Conservation (phyloP, 2,888 invertebrate genomes). For the Macropis europaea region DNA sequence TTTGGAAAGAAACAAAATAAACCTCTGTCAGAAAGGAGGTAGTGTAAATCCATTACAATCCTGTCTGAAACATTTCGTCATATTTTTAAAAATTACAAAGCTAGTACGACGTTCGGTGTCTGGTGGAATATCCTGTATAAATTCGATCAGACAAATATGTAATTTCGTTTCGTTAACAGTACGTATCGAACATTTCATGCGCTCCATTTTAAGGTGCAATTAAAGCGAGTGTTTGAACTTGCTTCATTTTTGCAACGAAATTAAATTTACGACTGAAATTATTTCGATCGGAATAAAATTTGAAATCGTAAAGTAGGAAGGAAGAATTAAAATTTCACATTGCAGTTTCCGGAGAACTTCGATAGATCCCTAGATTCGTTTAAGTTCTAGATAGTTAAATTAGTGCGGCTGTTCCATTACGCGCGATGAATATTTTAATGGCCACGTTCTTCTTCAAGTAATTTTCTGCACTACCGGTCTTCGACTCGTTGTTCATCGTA, state of each 20-base stretch:
- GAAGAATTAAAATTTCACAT: slow-evolving; percentile 27
- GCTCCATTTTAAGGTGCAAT: too few relatives aligned
- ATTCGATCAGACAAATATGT: too few relatives aligned
- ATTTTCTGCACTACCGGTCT: slow-evolving; percentile 39
- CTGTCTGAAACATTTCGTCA: too few relatives aligned
- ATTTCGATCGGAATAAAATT: slow-evolving; percentile 23
- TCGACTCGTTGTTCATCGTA: slow-evolving; percentile 18
- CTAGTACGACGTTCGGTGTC: too few relatives aligned
- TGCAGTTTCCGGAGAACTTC: not conserved
- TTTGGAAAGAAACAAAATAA: too few relatives aligned
- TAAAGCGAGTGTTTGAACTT: not conserved
- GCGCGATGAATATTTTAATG: slow-evolving; percentile 53
- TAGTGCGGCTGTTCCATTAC: slow-evolving; percentile 49
- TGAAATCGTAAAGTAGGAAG: not conserved
- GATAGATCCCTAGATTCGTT: slow-evolving; percentile 4
- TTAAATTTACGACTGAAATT: not conserved
- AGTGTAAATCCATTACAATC: too few relatives aligned
- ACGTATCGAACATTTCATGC: too few relatives aligned
- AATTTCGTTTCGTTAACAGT: too few relatives aligned
- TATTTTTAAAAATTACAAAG: too few relatives aligned
- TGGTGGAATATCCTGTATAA: too few relatives aligned
- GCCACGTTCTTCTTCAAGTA: slow-evolving; percentile 41
- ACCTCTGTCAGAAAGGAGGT: too few relatives aligned
- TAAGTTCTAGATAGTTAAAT: slow-evolving; percentile 40
- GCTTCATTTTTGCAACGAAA: not conserved